These are phyloP conservation scores for Drosophila gaucha DNA, from an alignment of 2,888 invertebrate genomes.

Conservation along the genomic window DNA sequence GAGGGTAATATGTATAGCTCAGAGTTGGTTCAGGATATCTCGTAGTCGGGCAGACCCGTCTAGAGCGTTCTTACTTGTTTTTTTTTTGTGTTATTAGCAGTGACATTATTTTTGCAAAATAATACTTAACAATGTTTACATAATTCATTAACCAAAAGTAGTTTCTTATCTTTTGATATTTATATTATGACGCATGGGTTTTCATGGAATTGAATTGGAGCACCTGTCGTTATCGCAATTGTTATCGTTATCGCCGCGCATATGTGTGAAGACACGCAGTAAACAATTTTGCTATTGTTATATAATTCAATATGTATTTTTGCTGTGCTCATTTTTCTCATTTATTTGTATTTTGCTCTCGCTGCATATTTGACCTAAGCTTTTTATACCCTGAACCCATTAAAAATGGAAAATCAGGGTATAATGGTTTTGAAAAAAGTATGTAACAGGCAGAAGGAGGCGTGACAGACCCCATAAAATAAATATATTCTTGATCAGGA, in stretches of 20 bases:
- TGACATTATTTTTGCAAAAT: conserved; percentile 5
- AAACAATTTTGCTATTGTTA: background rate
- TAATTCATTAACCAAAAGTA: conserved; percentile 27
- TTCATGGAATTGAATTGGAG: conserved; percentile 24
- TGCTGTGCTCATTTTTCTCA: conserved; percentile 17
- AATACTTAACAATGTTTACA: conserved; percentile 14
- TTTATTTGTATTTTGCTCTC: conserved; percentile 22
- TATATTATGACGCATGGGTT: conserved; percentile 22
- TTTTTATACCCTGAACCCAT: too few relatives aligned
- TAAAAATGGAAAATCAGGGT: too few relatives aligned
- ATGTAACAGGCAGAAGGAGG: too few relatives aligned
- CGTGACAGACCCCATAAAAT: too few relatives aligned
- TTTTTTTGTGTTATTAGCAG: conserved; percentile 8
- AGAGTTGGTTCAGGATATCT: too few relatives aligned
- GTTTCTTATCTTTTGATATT: conserved; percentile 8
- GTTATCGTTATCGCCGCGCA: conserved; percentile 17
- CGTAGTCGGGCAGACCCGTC: too few relatives aligned
- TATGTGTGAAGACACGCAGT: background rate
- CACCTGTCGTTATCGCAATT: conserved; percentile 41
- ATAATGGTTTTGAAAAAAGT: too few relatives aligned
- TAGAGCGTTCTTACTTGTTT: too few relatives aligned
- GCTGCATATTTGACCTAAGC: conserved; percentile 44
- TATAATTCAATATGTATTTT: conserved; percentile 5
- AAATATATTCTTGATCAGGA: too few relatives aligned
- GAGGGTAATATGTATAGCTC: too few relatives aligned